Conservation (phyloP, 2,888 invertebrate species). For the Orthosia gothica region DNA sequence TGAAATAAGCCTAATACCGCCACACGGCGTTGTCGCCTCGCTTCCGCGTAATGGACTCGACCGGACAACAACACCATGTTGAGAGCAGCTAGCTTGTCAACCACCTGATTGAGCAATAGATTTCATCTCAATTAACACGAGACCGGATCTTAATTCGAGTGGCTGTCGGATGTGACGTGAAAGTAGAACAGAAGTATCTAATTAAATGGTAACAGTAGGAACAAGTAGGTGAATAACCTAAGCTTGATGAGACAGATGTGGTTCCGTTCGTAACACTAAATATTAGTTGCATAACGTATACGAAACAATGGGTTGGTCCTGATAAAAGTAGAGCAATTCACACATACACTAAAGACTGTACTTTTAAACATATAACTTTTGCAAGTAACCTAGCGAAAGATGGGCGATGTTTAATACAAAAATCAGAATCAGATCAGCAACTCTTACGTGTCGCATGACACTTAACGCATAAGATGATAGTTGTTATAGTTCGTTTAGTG, state of each 20-base stretch:
- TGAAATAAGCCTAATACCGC: slow-evolving; percentile 66
- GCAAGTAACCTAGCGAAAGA: not conserved
- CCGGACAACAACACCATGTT: slow-evolving; percentile 39
- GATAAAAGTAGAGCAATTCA: slow-evolving; percentile 36
- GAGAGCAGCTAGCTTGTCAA: slow-evolving; percentile 39
- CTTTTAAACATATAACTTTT: slow-evolving; percentile 14
- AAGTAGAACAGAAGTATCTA: slow-evolving; percentile 56
- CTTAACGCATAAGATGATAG: slow-evolving; percentile 34
- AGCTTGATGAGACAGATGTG: slow-evolving; percentile 19
- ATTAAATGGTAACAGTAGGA: slow-evolving; percentile 37
- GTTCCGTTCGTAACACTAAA: slow-evolving; percentile 50
- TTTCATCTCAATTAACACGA: slow-evolving; percentile 48
- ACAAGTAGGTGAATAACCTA: slow-evolving; percentile 37
- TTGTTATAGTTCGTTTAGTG: slow-evolving; percentile 67
- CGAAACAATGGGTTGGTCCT: slow-evolving; percentile 37
- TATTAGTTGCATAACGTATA: slow-evolving; percentile 36
- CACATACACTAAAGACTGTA: slow-evolving; percentile 7
- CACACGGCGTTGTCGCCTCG: slow-evolving; percentile 44
- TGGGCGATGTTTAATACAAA: slow-evolving; percentile 19
- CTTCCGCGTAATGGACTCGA: slow-evolving; percentile 50
- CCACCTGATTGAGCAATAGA: slow-evolving; percentile 61
- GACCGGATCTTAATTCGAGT: slow-evolving; percentile 55
- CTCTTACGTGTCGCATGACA: slow-evolving; percentile 40
- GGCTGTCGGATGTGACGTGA: slow-evolving; percentile 44
- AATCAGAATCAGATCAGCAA: slow-evolving; percentile 20